Conservation (phyloP, 1,140 invertebrate species). For the Calliopsis andreniformis region DNA sequence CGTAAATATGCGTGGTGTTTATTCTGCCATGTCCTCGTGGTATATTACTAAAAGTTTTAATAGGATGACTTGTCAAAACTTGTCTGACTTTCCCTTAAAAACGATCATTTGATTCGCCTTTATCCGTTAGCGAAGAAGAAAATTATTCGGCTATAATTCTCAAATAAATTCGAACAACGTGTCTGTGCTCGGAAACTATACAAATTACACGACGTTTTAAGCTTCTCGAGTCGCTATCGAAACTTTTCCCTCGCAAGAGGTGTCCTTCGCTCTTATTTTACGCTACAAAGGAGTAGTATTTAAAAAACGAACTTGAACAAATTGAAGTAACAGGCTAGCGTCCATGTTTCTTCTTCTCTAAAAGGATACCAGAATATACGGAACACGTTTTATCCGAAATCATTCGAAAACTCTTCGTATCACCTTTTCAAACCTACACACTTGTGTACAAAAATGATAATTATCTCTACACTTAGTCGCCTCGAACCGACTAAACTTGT, state of each 20-base stretch:
- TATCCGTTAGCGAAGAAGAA: neutral
- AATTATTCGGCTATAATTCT: neutral
- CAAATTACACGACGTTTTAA: neutral
- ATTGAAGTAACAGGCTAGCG: neutral
- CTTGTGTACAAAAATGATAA: conserved; percentile 5
- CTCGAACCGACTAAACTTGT: neutral
- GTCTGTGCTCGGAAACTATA: too few relatives aligned
- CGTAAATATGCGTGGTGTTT: neutral
- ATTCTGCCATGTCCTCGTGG: neutral
- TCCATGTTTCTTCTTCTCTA: neutral
- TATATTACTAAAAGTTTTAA: neutral
- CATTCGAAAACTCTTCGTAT: neutral
- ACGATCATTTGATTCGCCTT: neutral
- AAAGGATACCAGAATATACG: conserved; percentile 6
- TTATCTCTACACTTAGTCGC: conserved; percentile 1
- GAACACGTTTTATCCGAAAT: conserved; percentile 5
- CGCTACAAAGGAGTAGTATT: neutral
- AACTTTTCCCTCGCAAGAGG: too few relatives aligned
- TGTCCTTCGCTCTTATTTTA: neutral
- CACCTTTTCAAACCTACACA: neutral
- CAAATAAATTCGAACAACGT: neutral
- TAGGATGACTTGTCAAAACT: neutral
- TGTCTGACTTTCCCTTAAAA: neutral
- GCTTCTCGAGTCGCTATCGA: neutral
- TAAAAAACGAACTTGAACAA: neutral